Evolutionary conservation across 2,113 vertebrate genomes (phyloP), one percentile per base, ranked within the genome.

Genomic region (Periophthalmus modestus): DNA sequence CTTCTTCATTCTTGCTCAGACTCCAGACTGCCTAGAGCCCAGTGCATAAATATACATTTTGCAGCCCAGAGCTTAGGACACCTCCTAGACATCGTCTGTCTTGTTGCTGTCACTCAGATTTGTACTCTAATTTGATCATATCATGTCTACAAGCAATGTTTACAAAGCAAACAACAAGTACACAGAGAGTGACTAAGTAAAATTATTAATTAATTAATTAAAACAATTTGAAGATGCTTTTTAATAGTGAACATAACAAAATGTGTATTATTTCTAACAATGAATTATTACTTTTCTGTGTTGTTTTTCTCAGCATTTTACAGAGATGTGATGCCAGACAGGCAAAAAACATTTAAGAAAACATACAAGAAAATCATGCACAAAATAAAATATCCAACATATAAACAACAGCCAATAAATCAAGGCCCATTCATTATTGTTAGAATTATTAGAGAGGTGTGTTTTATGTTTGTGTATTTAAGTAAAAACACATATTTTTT

Each of bases 101-200:
- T 93, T 93, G 90, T 87, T 83, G 89, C 89, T 94, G 92, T 93
- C 93, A 93, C 82, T 92, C 88, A 89, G 79, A 93, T 93, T 90
- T 91, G 54, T 62, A 28, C 71, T 47, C 14, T 66, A 72, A 80
- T 88, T 91, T 93, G 88, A 43, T 80, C 67, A 68, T 89, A 81
- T 82, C 87, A 63, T 88, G 74, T 33, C 33, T 71, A 10, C 10
- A 39, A 65, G 34, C 15, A 39, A 39, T 34, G 28, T 63, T 39
- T 63, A 36, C 34, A 39, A 55, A 63, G 61, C 7, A 63, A 63
- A 36, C 18, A 63, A 36, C 14, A 19, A 23, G 28, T 59, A 59
- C 57, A 58, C 23, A 24, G 13, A 59, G 23, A 14, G 23, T 43
- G 39, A 43, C 39, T 43, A 59, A 28, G 5, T 13, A 15, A 28